phyloP scores from a whole-genome alignment of 92 coral and sea anemone species.

The Epizoanthus rinbou region DNA sequence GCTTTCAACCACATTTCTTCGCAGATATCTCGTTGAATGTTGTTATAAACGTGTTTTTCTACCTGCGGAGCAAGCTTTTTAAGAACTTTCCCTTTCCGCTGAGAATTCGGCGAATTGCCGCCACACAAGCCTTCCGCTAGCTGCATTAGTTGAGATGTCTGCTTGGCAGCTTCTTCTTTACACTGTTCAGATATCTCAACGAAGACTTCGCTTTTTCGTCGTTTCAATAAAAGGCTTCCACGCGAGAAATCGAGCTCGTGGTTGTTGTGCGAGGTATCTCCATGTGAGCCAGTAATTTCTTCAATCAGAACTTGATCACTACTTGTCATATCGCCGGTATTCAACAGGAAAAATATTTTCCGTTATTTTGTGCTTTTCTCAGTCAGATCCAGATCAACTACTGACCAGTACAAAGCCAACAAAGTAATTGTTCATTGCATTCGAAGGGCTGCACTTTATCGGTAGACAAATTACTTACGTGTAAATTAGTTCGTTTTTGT shows the following conservation, averaged over 20 bases:
- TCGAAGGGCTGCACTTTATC: not conserved
- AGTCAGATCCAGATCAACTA: not conserved
- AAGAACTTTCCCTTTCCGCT: conserved; percentile 72
- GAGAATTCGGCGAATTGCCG: conserved; percentile 57
- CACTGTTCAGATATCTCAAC: conserved; percentile 60
- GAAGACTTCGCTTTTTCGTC: conserved; percentile 44
- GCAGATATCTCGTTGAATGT: conserved; percentile 72
- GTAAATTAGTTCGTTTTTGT: conserved; percentile 18
- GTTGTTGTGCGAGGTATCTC: not conserved
- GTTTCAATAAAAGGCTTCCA: conserved; percentile 34
- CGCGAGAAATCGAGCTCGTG: conserved; percentile 39
- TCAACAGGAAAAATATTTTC: not conserved
- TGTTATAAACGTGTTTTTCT: conserved; percentile 76
- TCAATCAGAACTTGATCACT: conserved; percentile 50
- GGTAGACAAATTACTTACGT: not conserved
- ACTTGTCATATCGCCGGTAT: conserved; percentile 44
- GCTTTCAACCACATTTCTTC: conserved; percentile 80
- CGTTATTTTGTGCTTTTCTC: not conserved
- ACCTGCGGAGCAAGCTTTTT: conserved; percentile 85
- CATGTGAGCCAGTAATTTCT: conserved; percentile 11
- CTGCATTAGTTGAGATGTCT: conserved; percentile 59
- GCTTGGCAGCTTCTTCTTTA: conserved; percentile 73
- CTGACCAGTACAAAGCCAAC: not conserved
- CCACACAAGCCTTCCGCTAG: conserved; percentile 70
- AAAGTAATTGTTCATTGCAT: not conserved